A percentile compares a stretch with the other conserved stretches of the same genome.
Evolutionary conservation across 2,113 vertebrate species (phyloP).

Genomic region (Nematolebias whitei): DNA sequence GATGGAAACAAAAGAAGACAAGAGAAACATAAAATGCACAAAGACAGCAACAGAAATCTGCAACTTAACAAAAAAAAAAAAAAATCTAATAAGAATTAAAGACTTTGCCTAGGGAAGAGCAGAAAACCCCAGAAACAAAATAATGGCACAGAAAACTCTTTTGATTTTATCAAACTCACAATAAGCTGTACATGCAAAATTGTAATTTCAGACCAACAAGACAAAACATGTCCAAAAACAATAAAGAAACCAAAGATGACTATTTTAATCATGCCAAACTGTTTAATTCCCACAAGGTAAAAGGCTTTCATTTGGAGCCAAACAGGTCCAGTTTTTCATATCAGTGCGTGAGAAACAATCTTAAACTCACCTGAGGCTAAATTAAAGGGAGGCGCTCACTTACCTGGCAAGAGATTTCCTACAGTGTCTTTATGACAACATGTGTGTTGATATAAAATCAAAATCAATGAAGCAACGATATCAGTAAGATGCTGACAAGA

Average conservation of each 20-base stretch:
- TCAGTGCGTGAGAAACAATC: neutral
- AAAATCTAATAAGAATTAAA: too few relatives aligned
- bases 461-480: neutral
- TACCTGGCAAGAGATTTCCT: neutral
- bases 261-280: neutral
- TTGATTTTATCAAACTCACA: too few relatives aligned
- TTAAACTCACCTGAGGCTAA: neutral
- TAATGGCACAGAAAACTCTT: too few relatives aligned
- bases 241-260: too few relatives aligned
- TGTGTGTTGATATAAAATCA: neutral
- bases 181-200: too few relatives aligned
- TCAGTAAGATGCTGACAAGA: neutral
- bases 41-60: too few relatives aligned
- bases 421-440: too few relatives aligned
- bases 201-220: neutral
- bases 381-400: neutral
- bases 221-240: neutral
- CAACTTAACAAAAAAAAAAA: too few relatives aligned
- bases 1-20: too few relatives aligned
- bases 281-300: neutral
- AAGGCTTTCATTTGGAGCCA: neutral
- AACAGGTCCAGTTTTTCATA: neutral
- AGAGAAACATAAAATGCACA: too few relatives aligned
- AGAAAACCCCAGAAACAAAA: too few relatives aligned
- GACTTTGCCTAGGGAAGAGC: too few relatives aligned